phyloP scores from a whole-genome alignment of 2,797 vertebrate species.

The Chaenodraco wilsoni region DNA sequence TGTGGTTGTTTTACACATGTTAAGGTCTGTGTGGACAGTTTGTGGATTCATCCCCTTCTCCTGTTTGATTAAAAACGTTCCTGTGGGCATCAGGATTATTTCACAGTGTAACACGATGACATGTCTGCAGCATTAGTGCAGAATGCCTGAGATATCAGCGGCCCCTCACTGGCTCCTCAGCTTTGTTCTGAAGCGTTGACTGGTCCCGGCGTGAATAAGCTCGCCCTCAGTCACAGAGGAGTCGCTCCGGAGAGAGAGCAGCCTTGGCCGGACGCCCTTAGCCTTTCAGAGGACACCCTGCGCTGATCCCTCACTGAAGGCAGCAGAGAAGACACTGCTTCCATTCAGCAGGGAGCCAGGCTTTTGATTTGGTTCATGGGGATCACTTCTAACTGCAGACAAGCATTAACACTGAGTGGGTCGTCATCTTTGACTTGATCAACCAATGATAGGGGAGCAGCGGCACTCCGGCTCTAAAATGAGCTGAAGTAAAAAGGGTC shows the following conservation, averaged over 20 bases:
- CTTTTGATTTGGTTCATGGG: constrained; percentile 73
- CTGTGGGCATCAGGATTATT: background rate
- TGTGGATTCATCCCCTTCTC: background rate
- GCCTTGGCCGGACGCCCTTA: constrained; percentile 66
- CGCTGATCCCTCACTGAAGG: constrained; percentile 53
- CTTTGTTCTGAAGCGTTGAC: constrained; percentile 49
- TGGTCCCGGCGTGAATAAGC: constrained; percentile 48
- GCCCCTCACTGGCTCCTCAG: constrained; percentile 18
- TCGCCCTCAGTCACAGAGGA: constrained; percentile 38
- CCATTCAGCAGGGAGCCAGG: constrained; percentile 63
- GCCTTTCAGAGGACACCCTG: constrained; percentile 59
- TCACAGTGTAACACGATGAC: constrained; percentile 1
- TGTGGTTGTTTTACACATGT: background rate
- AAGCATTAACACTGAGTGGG: constrained; percentile 74
- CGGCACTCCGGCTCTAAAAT: constrained; percentile 73
- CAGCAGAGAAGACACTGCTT: constrained; percentile 53
- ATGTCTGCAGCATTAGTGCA: constrained; percentile 12
- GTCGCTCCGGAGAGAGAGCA: constrained; percentile 46
- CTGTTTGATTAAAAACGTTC: constrained; percentile 1
- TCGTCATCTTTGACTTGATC: constrained; percentile 81
- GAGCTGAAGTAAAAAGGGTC: constrained; percentile 77
- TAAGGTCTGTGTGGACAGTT: background rate
- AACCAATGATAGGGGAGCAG: constrained; percentile 78
- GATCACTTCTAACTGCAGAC: constrained; percentile 76
- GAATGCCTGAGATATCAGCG: constrained; percentile 13